phyloP scores from a whole-genome alignment of 2,888 invertebrate species.

The Sycophila texana region DNA sequence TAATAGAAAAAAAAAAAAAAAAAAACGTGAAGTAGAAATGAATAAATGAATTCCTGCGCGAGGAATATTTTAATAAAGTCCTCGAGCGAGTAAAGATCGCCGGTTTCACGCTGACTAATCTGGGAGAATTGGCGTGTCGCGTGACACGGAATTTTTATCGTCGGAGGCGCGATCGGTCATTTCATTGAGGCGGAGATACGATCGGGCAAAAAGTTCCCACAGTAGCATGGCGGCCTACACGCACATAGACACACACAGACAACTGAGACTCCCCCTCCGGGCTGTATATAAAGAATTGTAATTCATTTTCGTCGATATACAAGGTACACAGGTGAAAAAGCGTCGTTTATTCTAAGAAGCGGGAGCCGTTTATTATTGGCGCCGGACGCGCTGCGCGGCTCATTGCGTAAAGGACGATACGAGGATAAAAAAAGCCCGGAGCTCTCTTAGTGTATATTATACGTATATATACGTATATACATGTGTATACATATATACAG shows the following conservation, averaged over 20 bases:
- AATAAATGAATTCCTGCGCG: not conserved
- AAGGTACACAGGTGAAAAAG: slow-evolving; percentile 38
- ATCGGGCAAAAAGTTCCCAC: slow-evolving; percentile 50
- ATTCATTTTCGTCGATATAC: slow-evolving; percentile 51
- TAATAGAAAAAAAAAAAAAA: too few species aligned
- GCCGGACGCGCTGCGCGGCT: slow-evolving; percentile 33
- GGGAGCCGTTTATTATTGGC: slow-evolving; percentile 57
- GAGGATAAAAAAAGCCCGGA: too few species aligned
- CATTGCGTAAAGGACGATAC: slow-evolving; percentile 47
- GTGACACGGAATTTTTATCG: slow-evolving; percentile 38
- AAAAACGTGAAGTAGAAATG: too few species aligned
- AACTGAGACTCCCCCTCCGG: not conserved
- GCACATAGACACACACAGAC: not conserved
- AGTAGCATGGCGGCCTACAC: slow-evolving; percentile 38
- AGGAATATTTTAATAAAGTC: slow-evolving; percentile 33
- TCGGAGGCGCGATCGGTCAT: slow-evolving; percentile 14
- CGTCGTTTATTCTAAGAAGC: slow-evolving; percentile 54
- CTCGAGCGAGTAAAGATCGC: not conserved
- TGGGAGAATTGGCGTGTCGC: not conserved
- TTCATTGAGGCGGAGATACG: not conserved
- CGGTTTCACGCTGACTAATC: not conserved
- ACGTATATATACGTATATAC: too few species aligned
- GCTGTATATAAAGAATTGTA: slow-evolving; percentile 29
- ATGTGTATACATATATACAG: not conserved
- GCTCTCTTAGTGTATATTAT: too few species aligned